phyloP scores from a whole-genome alignment of 2,888 invertebrate species.

The Nomada ruficornis region DNA sequence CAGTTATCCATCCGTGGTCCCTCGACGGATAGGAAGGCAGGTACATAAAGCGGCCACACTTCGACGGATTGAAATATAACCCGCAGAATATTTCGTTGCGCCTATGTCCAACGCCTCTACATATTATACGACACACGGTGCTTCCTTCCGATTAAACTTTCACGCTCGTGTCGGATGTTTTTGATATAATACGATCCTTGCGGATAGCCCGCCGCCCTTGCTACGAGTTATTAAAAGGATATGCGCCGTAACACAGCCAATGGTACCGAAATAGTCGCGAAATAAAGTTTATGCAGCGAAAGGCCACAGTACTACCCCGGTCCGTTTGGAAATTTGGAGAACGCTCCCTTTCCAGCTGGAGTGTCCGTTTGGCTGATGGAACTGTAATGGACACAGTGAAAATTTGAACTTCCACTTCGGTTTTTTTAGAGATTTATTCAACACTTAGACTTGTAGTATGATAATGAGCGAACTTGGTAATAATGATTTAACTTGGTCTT shows the following conservation, averaged over 20 bases:
- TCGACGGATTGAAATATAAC: conserved; percentile 72
- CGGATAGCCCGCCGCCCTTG: neutral
- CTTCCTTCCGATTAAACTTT: conserved; percentile 67
- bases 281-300: conserved; percentile 39
- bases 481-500: no score
- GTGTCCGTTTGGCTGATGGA: neutral
- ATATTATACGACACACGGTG: conserved; percentile 39
- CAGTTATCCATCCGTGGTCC: conserved; percentile 69
- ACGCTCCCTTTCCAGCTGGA: neutral
- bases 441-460: no score
- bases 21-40: conserved; percentile 59
- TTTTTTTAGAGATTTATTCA: no score
- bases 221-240: conserved; percentile 52
- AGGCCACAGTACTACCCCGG: neutral
- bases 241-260: neutral
- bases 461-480: no score
- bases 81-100: conserved; percentile 68
- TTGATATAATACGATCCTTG: conserved; percentile 37
- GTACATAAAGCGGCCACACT: conserved; percentile 68
- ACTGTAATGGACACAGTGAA: no score
- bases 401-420: no score
- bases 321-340: conserved; percentile 21
- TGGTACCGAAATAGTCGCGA: neutral
- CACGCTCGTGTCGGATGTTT: conserved; percentile 29
- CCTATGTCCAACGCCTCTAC: conserved; percentile 47